Conservation (phyloP, 2,113 vertebrate species). For the Oriolus oriolus region DNA sequence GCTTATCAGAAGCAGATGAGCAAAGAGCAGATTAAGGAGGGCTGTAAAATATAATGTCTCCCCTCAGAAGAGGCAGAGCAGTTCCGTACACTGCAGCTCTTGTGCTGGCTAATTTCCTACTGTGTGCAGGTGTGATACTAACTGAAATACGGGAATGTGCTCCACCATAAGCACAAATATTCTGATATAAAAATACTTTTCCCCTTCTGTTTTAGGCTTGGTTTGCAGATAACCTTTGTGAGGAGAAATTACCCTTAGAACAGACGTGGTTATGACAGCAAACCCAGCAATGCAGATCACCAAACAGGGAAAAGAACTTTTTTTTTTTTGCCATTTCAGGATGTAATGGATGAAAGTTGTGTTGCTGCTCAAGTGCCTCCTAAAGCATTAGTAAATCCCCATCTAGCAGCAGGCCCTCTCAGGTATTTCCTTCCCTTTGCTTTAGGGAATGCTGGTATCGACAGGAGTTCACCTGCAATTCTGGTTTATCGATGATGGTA, state of each 20-base stretch:
- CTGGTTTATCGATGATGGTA: not conserved
- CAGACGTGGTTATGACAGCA: not conserved
- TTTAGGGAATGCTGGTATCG: not conserved
- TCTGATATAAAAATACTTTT: not conserved
- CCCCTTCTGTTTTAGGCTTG: not conserved
- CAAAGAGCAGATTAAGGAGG: not conserved
- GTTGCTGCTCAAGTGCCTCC: not conserved
- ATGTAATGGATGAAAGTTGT: not conserved
- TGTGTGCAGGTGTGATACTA: not conserved
- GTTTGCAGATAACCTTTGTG: not conserved
- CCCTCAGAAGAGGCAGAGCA: not conserved
- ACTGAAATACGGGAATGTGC: not conserved
- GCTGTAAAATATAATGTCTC: not conserved
- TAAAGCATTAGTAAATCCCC: not conserved
- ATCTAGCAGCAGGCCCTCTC: not conserved
- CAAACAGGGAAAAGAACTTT: not conserved
- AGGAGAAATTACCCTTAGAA: not conserved
- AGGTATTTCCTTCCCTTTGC: not conserved
- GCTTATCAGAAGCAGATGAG: not conserved
- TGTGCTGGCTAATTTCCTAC: not conserved
- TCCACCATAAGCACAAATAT: not conserved
- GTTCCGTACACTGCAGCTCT: not conserved
- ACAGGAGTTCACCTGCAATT: not conserved
- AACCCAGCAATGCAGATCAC: not conserved
- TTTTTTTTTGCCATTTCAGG: not conserved